These are phyloP conservation scores for Aphrocallistes beatrix DNA, from an alignment of 37 sponge, comb jelly and placozoan genomes.

Conservation along the genomic window DNA sequence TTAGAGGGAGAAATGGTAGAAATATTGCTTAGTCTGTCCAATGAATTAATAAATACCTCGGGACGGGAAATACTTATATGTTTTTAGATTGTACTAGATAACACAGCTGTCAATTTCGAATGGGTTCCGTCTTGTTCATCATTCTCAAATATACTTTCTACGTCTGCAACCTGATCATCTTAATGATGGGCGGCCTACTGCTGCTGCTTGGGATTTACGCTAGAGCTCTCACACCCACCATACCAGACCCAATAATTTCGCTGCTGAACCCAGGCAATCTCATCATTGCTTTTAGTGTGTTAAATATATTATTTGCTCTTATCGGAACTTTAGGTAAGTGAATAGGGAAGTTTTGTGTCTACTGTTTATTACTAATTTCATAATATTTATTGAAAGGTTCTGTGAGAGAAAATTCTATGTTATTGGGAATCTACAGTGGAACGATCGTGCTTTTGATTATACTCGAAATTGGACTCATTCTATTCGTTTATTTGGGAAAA, in stretches of 20 bases:
- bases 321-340: not conserved
- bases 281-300: not conserved
- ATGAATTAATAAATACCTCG: too few species aligned
- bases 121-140: not conserved
- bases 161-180: not conserved
- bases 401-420: not conserved
- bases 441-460: not conserved
- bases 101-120: too few species aligned
- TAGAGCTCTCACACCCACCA: not conserved
- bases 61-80: too few species aligned
- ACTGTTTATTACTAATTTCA: too few species aligned
- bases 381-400: not conserved
- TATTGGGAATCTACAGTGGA: not conserved
- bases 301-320: not conserved
- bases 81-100: too few species aligned
- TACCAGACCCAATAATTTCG: not conserved
- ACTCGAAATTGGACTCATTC: not conserved
- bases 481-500: constrained; percentile 5
- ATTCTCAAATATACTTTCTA: not conserved
- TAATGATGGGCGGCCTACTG: not conserved
- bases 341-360: not conserved
- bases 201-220: not conserved
- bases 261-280: not conserved
- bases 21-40: too few species aligned
- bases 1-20: too few species aligned